Evolutionary conservation across 2,797 vertebrate genomes (phyloP).

Genomic region (Emys orbicularis): DNA sequence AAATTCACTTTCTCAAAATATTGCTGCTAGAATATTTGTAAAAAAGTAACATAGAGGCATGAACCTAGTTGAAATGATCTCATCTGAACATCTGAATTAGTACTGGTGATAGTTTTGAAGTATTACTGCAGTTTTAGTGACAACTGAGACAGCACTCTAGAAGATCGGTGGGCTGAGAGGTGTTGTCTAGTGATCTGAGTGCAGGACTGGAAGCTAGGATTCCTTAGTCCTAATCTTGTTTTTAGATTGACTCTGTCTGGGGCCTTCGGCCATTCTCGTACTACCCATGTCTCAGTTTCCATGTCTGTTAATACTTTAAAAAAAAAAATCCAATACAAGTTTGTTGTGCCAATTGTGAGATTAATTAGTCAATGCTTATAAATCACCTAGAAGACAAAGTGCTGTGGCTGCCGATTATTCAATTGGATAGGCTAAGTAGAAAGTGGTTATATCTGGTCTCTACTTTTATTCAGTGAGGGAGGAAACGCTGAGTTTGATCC

Average conservation of each 20-base stretch:
- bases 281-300: slow-evolving; percentile 21
- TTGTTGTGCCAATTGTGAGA: slow-evolving; percentile 56
- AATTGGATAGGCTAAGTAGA: slow-evolving; percentile 21
- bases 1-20: not conserved
- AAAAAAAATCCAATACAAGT: slow-evolving; percentile 26
- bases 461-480: slow-evolving; percentile 10
- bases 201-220: slow-evolving; percentile 2
- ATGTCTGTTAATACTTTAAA: slow-evolving; percentile 25
- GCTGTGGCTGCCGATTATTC: slow-evolving; percentile 20
- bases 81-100: slow-evolving; percentile 16
- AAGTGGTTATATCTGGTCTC: slow-evolving; percentile 3
- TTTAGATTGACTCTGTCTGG: slow-evolving; percentile 40
- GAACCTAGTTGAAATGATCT: not conserved
- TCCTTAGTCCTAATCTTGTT: not conserved
- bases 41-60: not conserved
- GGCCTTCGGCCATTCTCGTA: slow-evolving; percentile 29
- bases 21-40: not conserved
- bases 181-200: not conserved
- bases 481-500: not conserved
- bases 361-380: slow-evolving; percentile 52
- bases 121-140: not conserved
- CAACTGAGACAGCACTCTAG: not conserved
- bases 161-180: not conserved
- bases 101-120: not conserved
- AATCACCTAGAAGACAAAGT: slow-evolving; percentile 48